Evolutionary conservation across 2,797 vertebrate species (phyloP), one percentile per base, ranked within the genome.

Genomic region (Australoheros facetus): DNA sequence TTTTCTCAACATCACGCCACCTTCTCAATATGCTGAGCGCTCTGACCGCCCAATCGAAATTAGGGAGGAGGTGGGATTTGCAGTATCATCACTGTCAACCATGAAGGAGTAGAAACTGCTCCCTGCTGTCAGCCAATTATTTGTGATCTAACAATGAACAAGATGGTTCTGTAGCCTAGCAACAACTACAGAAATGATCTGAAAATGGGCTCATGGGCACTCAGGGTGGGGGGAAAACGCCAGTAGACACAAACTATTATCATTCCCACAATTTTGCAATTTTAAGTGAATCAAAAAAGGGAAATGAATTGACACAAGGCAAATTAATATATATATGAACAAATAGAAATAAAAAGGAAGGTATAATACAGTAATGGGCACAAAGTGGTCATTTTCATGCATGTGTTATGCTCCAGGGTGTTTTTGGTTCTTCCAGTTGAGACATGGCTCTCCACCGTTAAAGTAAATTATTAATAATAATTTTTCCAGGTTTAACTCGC

Each of bases 331-430:
- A 16, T 26, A 26, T 6, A 45, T 45, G 4, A 16, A 45, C 42
- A 16, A 45, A 16, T 2, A 26, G 4, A 5, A 1, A 26, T 1
- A 42, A 42, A 30, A 42, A 64, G 0, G 60, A 42, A 3, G 4
- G 34, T 21, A 16, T 16, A 9, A 42, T 62, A 42, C 21, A 62
- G 11, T 0, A 62, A 16, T 7, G 4, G 34, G 34, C 39, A 62
- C 34, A 1, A 23, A 45, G 60, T 0, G 21, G 42, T 64, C 21
- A 0, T 45, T 23, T 64, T 17, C 37, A 64, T 42, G 13, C 4
- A 16, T 5, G 42, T 45, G 5, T 16, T 45, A 16, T 16, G 42
- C 5, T 42, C 7, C 7, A 62, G 16, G 21, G 7, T 62, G n/a
- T 6, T 13, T 45, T 45, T 64, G 37, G 21, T 64, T 45, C 34